Evolutionary conservation across 2,113 vertebrate genomes (phyloP).

Genomic region (Ia io): DNA sequence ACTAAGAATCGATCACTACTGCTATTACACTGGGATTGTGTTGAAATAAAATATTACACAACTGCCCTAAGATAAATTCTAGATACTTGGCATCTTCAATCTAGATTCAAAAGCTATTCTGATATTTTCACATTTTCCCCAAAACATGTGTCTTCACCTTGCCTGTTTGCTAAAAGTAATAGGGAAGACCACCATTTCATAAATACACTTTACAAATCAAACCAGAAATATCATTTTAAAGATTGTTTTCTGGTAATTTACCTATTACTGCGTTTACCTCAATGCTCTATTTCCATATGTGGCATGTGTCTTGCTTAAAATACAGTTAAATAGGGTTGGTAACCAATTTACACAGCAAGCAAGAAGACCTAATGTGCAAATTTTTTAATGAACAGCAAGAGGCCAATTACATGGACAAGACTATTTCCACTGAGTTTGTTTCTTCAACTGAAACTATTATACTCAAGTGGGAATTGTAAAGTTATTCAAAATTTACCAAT

Average conservation of each 20-base stretch:
- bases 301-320: conserved; percentile 39
- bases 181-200: conserved; percentile 23
- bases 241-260: conserved; percentile 50
- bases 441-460: conserved; percentile 52
- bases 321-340: conserved; percentile 57
- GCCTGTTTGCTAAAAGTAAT: conserved; percentile 48
- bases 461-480: conserved; percentile 28
- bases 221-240: conserved; percentile 31
- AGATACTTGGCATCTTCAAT: conserved; percentile 49
- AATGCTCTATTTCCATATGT: conserved; percentile 31
- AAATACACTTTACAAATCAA: conserved; percentile 35
- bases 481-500: conserved; percentile 51
- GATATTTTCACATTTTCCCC: conserved; percentile 46
- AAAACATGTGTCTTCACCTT: conserved; percentile 37
- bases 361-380: conserved; percentile 41
- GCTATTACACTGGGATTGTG: neutral
- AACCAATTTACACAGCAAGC: conserved; percentile 58
- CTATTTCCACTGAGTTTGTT: conserved; percentile 43
- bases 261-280: conserved; percentile 31
- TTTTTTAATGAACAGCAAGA: conserved; percentile 59
- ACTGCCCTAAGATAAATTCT: conserved; percentile 31
- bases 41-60: conserved; percentile 66
- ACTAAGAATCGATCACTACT: neutral
- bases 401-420: conserved; percentile 53
- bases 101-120: conserved; percentile 56